phyloP scores from a whole-genome alignment of 2,797 vertebrate species.

The Neosalanx taihuensis region DNA sequence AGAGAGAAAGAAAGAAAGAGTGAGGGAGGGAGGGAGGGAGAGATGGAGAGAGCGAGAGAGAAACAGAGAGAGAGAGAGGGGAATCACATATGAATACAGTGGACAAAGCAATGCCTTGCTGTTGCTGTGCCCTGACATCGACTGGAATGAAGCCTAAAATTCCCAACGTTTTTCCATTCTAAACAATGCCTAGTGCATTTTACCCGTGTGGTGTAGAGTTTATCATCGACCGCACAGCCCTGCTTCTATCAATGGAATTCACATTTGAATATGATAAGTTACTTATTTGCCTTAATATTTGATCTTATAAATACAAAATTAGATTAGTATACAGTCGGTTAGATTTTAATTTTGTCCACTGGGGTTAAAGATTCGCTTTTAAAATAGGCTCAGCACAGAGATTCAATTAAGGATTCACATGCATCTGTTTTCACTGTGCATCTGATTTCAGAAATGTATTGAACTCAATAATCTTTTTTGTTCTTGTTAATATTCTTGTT shows the following conservation, averaged over 20 bases:
- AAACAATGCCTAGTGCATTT: neutral
- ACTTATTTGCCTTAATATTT: too few species aligned
- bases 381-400: neutral
- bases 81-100: constrained; percentile 13
- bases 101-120: constrained; percentile 39
- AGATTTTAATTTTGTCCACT: neutral
- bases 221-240: neutral
- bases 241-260: neutral
- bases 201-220: neutral
- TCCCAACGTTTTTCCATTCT: neutral
- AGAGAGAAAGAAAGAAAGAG: neutral
- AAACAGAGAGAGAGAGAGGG: too few species aligned
- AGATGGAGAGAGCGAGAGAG: neutral
- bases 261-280: neutral
- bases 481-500: constrained; percentile 6
- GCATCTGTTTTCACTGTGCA: neutral
- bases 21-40: too few species aligned
- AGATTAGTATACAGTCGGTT: neutral
- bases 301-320: neutral
- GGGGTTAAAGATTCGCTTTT: neutral
- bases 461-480: neutral
- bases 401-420: neutral
- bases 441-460: neutral
- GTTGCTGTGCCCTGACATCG: neutral
- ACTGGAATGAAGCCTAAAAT: constrained; percentile 6